Base-by-base conservation (phyloP, 2,888 invertebrate genomes). In the Atrina japonica region DNA sequence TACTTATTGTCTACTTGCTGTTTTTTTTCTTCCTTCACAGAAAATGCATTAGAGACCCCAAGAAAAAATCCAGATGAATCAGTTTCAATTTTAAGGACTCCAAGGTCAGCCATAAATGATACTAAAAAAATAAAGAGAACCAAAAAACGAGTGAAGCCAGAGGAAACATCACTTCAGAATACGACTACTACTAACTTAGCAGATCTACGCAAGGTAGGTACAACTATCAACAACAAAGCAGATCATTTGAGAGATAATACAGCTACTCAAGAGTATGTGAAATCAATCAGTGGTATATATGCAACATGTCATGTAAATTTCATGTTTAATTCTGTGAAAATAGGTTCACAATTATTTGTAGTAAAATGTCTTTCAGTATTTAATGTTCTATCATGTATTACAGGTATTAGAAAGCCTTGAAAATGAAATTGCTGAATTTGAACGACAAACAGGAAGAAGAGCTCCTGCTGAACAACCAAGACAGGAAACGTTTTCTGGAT, bases 31-130 rank as follows among this genome's bases (percentile, higher is more conserved):
- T n/a, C n/a, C n/a, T n/a, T 29, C 50, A 55, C 61, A 75, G 75
- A 68, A 56, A 64, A 59, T 61, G 52, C 35, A 40, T 60, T 58
- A 6, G 63, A 61, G 52, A 82, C 78, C 40, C 82, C 84, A 14
- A 77, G 79, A 60, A 76, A 70, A 55, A 58, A 75, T 14, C 71
- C 61, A 9, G 70, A 84, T 77, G 81, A 83, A 35, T 82, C 81
- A 6, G 55, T 82, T 29, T 77, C 72, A 45, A 81, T 81, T 30
- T 55, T 81, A 40, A 65, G 71, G 18, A 78, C 81, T 16, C 83
- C 84, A 16, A 77, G 75, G 41, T 83, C 85, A 29, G 87, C 88
- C 14, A 86, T 86, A 60, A 88, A 88, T 80, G 87, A 87, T 66
- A 87, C 88, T 6, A 78, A 74, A 43, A 88, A 87, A 65, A 81